Percentiles rank a stretch among this genome's conserved stretches.
These are phyloP conservation scores for Cephus spinipes DNA, from an alignment of 2,888 invertebrate genomes.

Conservation along the genomic window DNA sequence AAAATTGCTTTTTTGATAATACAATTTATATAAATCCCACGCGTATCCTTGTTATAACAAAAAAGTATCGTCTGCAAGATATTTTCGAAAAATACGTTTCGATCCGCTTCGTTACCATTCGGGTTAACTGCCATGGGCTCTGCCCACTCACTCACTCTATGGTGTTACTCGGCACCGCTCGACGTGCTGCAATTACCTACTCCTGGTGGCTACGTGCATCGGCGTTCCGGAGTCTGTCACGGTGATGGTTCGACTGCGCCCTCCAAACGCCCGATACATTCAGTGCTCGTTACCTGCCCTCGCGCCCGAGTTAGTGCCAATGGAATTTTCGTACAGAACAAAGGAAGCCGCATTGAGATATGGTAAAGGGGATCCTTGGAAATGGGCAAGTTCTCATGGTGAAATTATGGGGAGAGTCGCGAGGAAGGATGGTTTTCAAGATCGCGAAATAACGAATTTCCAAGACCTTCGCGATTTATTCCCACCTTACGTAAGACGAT, in stretches of 20 bases:
- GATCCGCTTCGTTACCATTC: slow-evolving; percentile 60
- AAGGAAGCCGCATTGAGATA: not conserved
- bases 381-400: not conserved
- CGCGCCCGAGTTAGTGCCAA: not conserved
- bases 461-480: not conserved
- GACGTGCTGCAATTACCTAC: slow-evolving; percentile 46
- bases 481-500: not conserved
- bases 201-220: slow-evolving; percentile 25
- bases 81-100: slow-evolving; percentile 13
- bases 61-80: not conserved
- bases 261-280: slow-evolving; percentile 58
- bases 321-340: not conserved
- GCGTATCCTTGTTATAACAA: not conserved
- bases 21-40: not conserved
- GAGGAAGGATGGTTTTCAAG: not conserved
- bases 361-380: not conserved
- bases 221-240: slow-evolving; percentile 50
- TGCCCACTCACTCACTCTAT: slow-evolving; percentile 21
- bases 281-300: slow-evolving; percentile 52
- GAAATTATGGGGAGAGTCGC: not conserved
- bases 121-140: slow-evolving; percentile 53
- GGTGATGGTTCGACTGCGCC: slow-evolving; percentile 61
- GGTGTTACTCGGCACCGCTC: slow-evolving; percentile 41
- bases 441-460: not conserved
- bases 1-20: not conserved